These are phyloP conservation scores for Collichthys lucidus DNA, from an alignment of 2,113 vertebrate species.

Conservation along the genomic window DNA sequence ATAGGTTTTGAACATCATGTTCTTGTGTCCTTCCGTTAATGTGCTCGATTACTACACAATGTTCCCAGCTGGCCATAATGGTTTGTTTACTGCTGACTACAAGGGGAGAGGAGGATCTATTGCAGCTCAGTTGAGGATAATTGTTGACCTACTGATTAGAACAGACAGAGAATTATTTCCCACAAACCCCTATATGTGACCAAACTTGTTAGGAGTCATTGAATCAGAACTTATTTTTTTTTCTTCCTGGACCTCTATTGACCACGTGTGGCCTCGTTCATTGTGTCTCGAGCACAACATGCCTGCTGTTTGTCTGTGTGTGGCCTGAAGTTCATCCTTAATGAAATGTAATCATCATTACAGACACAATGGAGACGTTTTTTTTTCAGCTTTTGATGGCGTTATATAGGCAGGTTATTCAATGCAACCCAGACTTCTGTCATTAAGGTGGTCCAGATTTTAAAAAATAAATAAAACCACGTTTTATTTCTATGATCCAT, in stretches of 20 bases:
- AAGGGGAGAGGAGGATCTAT: not conserved
- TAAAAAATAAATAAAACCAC: not conserved
- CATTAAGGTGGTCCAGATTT: slow-evolving; percentile 1
- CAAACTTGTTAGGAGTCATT: slow-evolving; percentile 29
- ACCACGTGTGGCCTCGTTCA: slow-evolving; percentile 1
- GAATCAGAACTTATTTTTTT: slow-evolving; percentile 19
- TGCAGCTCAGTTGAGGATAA: slow-evolving; percentile 23
- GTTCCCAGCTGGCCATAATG: slow-evolving; percentile 29
- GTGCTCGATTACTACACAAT: slow-evolving; percentile 27
- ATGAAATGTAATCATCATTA: slow-evolving; percentile 26
- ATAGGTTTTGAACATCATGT: slow-evolving; percentile 6
- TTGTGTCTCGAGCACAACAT: slow-evolving; percentile 16
- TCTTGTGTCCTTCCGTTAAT: slow-evolving; percentile 2
- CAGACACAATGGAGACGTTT: slow-evolving; percentile 28
- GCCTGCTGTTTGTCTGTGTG: slow-evolving; percentile 17
- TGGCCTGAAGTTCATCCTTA: slow-evolving; percentile 22
- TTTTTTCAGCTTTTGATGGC: slow-evolving; percentile 5
- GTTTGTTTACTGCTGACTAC: slow-evolving; percentile 29
- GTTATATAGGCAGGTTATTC: not conserved
- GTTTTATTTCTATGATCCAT: not conserved
- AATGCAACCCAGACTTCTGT: not conserved
- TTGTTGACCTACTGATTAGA: slow-evolving; percentile 47
- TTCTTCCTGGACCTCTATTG: slow-evolving; percentile 10
- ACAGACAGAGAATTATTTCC: slow-evolving; percentile 2
- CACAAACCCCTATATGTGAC: slow-evolving; percentile 7